Conservation (phyloP, 1,140 invertebrate genomes). For the Tetramorium simillimum region DNA sequence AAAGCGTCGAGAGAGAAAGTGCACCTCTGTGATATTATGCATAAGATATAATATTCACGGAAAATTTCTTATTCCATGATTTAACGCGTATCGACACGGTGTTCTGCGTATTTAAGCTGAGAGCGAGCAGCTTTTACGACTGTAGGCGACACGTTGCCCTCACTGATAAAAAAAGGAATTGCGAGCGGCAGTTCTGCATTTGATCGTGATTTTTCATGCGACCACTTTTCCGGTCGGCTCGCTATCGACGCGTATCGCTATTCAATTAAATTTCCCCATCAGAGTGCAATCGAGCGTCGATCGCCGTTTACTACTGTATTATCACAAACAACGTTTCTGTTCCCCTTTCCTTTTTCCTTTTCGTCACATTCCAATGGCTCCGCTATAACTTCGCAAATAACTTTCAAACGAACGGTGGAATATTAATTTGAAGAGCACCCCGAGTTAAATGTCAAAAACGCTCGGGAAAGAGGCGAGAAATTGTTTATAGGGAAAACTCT, state of each 20-base stretch:
- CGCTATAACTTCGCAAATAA: slow-evolving; percentile 34
- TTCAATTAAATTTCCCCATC: slow-evolving; percentile 69
- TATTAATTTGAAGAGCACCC: slow-evolving; percentile 6
- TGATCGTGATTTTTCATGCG: slow-evolving; percentile 36
- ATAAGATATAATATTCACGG: background rate
- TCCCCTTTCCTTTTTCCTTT: background rate
- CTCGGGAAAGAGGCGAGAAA: background rate
- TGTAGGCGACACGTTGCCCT: slow-evolving; percentile 19
- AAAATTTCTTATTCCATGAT: background rate
- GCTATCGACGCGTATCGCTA: slow-evolving; percentile 62
- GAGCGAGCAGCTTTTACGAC: slow-evolving; percentile 16
- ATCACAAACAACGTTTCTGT: slow-evolving; percentile 44
- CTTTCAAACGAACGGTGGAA: slow-evolving; percentile 34
- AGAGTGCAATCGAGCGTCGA: slow-evolving; percentile 38
- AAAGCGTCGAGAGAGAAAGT: background rate
- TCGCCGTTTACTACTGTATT: slow-evolving; percentile 26
- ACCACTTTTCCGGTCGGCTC: slow-evolving; percentile 53
- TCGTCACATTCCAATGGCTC: slow-evolving; percentile 53
- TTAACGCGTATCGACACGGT: background rate
- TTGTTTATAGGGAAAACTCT: background rate
- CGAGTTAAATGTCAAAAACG: background rate
- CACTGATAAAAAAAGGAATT: background rate
- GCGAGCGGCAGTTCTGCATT: slow-evolving; percentile 8
- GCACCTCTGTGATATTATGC: background rate
- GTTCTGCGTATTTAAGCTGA: background rate